Conservation (phyloP, 2,888 invertebrate genomes). For the Loripinus fragilis region DNA sequence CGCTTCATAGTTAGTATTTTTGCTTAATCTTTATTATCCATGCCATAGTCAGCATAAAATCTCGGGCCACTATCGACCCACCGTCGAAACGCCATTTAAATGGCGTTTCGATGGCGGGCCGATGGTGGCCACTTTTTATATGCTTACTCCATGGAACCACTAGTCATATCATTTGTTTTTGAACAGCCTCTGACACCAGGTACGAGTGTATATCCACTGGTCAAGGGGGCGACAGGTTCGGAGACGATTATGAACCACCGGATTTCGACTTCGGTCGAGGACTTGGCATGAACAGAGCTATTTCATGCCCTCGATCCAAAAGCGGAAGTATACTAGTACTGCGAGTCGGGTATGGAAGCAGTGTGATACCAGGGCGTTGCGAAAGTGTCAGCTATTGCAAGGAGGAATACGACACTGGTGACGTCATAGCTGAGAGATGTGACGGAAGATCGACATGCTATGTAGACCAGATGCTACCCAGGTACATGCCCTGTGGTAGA, state of each 20-base stretch:
- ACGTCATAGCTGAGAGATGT: conserved; percentile 42
- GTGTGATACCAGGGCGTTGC: conserved; percentile 41
- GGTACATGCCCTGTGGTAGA: conserved; percentile 47
- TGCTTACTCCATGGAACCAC: too few relatives aligned
- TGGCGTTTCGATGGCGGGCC: too few relatives aligned
- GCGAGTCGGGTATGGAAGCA: conserved; percentile 47
- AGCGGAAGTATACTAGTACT: conserved; percentile 50
- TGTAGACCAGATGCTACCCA: conserved; percentile 38
- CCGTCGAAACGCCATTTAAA: too few relatives aligned
- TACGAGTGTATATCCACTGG: conserved; percentile 41
- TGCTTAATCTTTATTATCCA: too few relatives aligned
- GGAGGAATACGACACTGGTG: conserved; percentile 49
- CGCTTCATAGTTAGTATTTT: too few relatives aligned
- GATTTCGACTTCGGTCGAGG: conserved; percentile 17
- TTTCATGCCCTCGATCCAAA: conserved; percentile 45
- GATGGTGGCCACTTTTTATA: too few relatives aligned
- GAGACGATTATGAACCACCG: neutral
- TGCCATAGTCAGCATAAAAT: too few relatives aligned
- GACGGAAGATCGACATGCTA: conserved; percentile 49
- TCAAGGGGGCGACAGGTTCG: conserved; percentile 10
- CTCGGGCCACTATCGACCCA: too few relatives aligned
- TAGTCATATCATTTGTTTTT: too few relatives aligned
- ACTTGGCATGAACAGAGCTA: conserved; percentile 9
- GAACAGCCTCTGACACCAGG: conserved; percentile 52
- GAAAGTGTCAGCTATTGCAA: conserved; percentile 39